Conservation (phyloP, 2,797 vertebrate species). For the Jordanella pulchra region DNA sequence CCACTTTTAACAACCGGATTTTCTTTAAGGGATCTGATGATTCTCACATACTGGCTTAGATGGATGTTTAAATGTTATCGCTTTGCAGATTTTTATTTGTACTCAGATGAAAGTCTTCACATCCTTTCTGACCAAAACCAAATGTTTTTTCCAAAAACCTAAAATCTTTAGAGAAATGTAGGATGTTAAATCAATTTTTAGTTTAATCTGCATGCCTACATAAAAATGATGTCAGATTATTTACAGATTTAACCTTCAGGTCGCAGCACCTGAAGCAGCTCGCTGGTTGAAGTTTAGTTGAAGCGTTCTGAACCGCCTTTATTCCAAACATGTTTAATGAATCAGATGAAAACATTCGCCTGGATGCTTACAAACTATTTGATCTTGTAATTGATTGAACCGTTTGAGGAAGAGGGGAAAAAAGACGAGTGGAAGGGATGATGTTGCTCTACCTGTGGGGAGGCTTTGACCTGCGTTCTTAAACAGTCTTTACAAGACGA, state of each 20-base stretch:
- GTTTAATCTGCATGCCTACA: no score
- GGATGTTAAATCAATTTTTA: no score
- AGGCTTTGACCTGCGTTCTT: slow-evolving; percentile 68
- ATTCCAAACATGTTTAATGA: slow-evolving; percentile 54
- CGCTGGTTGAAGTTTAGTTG: slow-evolving; percentile 45
- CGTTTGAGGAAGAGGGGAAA: background rate
- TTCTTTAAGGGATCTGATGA: no score
- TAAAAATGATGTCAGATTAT: background rate
- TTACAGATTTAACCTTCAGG: background rate
- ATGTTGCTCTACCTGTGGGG: slow-evolving; percentile 70
- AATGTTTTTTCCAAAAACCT: no score
- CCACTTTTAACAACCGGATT: background rate
- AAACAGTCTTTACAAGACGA: slow-evolving; percentile 75
- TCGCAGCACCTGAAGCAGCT: slow-evolving; percentile 15
- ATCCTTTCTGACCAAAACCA: background rate
- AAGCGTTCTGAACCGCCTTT: slow-evolving; percentile 13
- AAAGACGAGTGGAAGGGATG: no score
- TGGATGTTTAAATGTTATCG: no score
- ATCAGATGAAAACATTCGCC: slow-evolving; percentile 45
- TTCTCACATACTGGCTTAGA: no score
- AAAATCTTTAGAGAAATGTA: no score
- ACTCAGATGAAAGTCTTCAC: no score
- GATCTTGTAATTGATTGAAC: slow-evolving; percentile 67
- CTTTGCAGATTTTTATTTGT: background rate
- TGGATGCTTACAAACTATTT: slow-evolving; percentile 62